These are phyloP conservation scores for Cylloceria caligata DNA, from an alignment of 2,888 invertebrate species.

Conservation along the genomic window DNA sequence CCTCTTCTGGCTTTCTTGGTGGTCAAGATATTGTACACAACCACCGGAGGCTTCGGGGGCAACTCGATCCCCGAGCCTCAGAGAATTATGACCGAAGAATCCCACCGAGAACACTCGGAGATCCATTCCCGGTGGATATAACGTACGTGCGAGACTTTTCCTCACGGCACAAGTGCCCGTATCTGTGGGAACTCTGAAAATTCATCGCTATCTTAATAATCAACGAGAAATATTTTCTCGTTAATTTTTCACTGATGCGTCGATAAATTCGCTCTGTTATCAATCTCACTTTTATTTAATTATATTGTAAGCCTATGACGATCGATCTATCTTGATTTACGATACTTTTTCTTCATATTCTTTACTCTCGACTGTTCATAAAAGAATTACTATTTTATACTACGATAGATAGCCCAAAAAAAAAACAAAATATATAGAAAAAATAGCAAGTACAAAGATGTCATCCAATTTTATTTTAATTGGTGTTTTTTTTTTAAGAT, in stretches of 20 bases:
- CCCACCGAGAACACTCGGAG: neutral
- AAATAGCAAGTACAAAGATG: no score
- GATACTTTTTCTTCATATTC: no score
- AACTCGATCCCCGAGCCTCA: slow-evolving; percentile 1
- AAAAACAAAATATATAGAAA: no score
- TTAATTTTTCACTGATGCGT: neutral
- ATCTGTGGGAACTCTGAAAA: neutral
- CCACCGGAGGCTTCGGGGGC: neutral
- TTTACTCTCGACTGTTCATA: no score
- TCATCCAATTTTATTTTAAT: no score
- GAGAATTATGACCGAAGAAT: slow-evolving; percentile 54
- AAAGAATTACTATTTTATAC: no score
- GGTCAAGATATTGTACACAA: slow-evolving; percentile 41
- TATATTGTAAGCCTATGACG: neutral
- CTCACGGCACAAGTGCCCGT: neutral
- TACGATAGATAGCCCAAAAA: no score
- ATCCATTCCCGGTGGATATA: slow-evolving; percentile 24
- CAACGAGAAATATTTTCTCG: slow-evolving; percentile 2
- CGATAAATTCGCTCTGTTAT: neutral
- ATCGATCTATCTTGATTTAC: no score
- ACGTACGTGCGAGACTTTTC: neutral
- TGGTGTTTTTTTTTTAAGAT: no score
- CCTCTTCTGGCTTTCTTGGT: slow-evolving; percentile 56
- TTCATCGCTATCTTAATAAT: neutral
- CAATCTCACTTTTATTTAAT: neutral